Conservation (phyloP, 2,888 invertebrate genomes). For the Stenotaenia linearis region DNA sequence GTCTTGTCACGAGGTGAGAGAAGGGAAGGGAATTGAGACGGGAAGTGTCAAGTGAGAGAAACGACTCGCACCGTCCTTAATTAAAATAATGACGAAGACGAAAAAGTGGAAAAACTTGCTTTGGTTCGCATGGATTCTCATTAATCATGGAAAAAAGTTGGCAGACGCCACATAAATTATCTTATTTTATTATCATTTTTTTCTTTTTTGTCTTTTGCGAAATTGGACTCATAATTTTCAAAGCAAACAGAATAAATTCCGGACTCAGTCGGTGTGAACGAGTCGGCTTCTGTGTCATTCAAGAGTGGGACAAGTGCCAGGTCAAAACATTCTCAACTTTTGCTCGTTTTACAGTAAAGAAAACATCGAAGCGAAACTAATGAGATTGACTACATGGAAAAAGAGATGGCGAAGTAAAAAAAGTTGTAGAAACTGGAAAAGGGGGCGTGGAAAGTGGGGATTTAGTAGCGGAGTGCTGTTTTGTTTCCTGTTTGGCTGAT, state of each 20-base stretch:
- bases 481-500: neutral
- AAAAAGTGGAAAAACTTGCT: neutral
- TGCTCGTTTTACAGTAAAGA: neutral
- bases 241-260: conserved; percentile 12
- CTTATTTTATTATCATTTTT: neutral
- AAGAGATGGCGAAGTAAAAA: neutral
- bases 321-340: conserved; percentile 24
- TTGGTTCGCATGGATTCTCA: neutral
- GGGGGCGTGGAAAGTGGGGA: neutral
- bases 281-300: neutral
- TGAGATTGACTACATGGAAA: neutral
- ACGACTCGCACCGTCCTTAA: neutral
- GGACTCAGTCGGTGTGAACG: conserved; percentile 1
- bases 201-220: neutral
- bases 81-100: conserved; percentile 26
- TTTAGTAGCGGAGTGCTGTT: neutral
- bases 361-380: conserved; percentile 17
- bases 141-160: neutral
- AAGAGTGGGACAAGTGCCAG: conserved; percentile 14
- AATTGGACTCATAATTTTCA: neutral
- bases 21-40: neutral
- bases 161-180: neutral
- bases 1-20: neutral
- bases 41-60: neutral
- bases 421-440: neutral